phyloP scores from a whole-genome alignment of 2,797 vertebrate genomes.

The Pogonophryne albipinna region DNA sequence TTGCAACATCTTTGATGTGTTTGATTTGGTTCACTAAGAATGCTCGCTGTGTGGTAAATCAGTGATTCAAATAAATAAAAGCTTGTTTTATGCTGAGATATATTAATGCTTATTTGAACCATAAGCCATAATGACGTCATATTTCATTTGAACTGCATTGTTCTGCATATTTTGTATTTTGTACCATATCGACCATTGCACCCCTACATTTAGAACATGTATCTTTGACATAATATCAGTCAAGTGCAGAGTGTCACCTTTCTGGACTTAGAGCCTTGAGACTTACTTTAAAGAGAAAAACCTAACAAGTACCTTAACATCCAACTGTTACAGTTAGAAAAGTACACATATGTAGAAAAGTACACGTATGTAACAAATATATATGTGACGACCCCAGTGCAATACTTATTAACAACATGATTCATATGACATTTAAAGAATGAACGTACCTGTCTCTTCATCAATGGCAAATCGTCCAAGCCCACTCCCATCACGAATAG shows the following conservation, averaged over 20 bases:
- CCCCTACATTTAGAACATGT: neutral
- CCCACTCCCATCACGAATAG: slow-evolving; percentile 95
- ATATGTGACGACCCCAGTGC: neutral
- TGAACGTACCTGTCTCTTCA: slow-evolving; percentile 91
- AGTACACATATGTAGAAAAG: too few relatives aligned
- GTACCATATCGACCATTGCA: neutral
- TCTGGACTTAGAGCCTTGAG: neutral
- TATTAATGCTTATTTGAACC: too few relatives aligned
- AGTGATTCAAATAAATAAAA: too few relatives aligned
- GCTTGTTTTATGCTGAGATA: too few relatives aligned
- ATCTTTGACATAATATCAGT: neutral
- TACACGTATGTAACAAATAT: too few relatives aligned
- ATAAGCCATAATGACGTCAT: too few relatives aligned
- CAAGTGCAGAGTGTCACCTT: neutral
- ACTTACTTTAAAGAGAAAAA: neutral
- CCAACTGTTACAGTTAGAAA: neutral
- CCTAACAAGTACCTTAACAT: neutral
- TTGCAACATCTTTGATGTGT: neutral
- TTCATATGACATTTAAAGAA: slow-evolving; percentile 1
- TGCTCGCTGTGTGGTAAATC: neutral
- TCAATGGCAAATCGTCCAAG: slow-evolving; percentile 95
- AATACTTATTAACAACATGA: neutral
- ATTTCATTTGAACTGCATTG: too few relatives aligned
- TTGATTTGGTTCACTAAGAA: neutral
- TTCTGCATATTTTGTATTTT: too few relatives aligned